A percentile compares a stretch with the other conserved stretches of the same genome.
Conservation (phyloP, 2,113 vertebrate species). For the Aix galericulata region DNA sequence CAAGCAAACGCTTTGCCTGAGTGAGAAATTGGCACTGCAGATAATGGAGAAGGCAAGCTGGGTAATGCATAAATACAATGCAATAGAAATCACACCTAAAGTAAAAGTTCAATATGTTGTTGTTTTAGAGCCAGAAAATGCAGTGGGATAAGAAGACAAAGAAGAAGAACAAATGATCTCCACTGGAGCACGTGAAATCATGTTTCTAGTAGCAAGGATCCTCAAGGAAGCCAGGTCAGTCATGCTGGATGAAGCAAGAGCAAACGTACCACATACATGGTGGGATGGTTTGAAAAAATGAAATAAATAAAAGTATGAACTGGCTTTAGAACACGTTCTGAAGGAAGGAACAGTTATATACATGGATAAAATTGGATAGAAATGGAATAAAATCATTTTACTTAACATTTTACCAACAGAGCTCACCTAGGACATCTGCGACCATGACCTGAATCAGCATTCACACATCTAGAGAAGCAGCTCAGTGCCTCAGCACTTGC, state of each 20-base stretch:
- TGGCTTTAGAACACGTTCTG: background rate
- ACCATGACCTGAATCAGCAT: background rate
- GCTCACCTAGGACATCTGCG: background rate
- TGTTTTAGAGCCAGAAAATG: background rate
- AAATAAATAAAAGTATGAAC: background rate
- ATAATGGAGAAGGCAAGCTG: background rate
- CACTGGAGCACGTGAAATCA: background rate
- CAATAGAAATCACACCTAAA: background rate
- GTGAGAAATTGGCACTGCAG: background rate
- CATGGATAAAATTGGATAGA: background rate
- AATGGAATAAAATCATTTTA: background rate
- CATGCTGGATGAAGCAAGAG: background rate
- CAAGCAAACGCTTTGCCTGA: background rate
- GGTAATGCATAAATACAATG: background rate
- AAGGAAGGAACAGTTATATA: background rate
- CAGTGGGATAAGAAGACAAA: background rate
- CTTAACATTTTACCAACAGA: background rate
- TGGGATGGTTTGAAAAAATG: background rate
- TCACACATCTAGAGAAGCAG: background rate
- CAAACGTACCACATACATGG: background rate
- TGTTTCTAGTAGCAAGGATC: background rate
- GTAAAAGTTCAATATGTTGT: background rate
- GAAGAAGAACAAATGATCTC: background rate
- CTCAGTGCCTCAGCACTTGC: fast-evolving
- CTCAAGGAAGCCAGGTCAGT: background rate